Evolutionary conservation across 2,888 invertebrate genomes (phyloP).

Genomic region (Macaria notata): DNA sequence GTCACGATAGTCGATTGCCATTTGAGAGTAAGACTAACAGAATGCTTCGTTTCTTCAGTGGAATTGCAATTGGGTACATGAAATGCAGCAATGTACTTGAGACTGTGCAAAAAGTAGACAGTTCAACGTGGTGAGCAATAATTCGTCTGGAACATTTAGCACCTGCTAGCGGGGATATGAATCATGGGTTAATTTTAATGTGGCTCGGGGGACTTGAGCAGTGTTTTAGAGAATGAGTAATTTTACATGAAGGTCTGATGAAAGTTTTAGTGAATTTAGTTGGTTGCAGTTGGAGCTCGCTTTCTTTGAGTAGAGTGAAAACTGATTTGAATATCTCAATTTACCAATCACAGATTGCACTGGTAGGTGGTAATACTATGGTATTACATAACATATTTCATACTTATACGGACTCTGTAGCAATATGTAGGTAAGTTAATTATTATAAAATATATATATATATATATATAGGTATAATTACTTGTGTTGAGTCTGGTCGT

Average conservation of each 20-base stretch:
- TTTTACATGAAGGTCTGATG: neutral
- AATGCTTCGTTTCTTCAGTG: slow-evolving; percentile 3
- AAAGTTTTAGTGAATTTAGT: too few relatives aligned
- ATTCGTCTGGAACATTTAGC: slow-evolving; percentile 27
- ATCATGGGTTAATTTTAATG: slow-evolving; percentile 27
- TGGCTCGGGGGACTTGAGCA: slow-evolving; percentile 9
- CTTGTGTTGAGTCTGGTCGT: too few relatives aligned
- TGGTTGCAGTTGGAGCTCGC: too few relatives aligned
- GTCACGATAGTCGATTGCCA: too few relatives aligned
- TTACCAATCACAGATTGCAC: too few relatives aligned
- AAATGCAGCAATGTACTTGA: slow-evolving; percentile 14
- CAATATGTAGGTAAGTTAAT: neutral
- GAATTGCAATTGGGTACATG: too few relatives aligned
- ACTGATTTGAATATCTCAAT: too few relatives aligned
- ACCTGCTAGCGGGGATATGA: slow-evolving; percentile 32
- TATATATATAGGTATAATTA: too few relatives aligned
- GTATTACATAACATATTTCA: too few relatives aligned
- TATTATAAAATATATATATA: too few relatives aligned
- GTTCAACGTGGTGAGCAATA: slow-evolving; percentile 17
- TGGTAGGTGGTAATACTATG: too few relatives aligned
- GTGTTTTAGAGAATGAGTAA: slow-evolving; percentile 2
- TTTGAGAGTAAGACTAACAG: neutral
- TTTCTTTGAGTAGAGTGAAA: too few relatives aligned
- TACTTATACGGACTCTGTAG: neutral
- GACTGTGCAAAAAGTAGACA: neutral